Conservation (phyloP, 2,888 invertebrate species). For the Hyposoter didymator region DNA sequence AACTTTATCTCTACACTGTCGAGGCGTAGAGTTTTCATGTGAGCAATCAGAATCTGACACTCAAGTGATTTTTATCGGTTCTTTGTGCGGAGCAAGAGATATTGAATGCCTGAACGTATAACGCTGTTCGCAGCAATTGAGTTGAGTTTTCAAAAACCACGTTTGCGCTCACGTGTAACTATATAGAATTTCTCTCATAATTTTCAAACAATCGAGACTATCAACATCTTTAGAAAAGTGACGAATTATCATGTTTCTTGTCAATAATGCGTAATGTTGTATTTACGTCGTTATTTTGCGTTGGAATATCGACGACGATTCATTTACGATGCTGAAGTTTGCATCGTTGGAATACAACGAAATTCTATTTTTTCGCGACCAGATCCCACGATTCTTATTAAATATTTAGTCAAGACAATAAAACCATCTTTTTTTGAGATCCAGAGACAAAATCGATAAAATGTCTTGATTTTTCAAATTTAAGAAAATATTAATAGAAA, state of each 20-base stretch:
- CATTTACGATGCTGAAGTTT: too few species aligned
- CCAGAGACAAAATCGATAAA: too few species aligned
- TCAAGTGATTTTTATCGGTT: slow-evolving; percentile 6
- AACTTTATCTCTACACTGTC: slow-evolving; percentile 1
- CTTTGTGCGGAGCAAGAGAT: slow-evolving; percentile 7
- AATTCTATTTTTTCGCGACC: too few species aligned
- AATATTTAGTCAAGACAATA: too few species aligned
- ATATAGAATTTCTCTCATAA: background rate
- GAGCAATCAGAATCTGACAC: slow-evolving; percentile 21
- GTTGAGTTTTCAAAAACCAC: background rate
- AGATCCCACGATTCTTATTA: too few species aligned
- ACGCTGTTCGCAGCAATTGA: background rate
- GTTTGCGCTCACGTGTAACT: background rate
- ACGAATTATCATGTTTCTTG: background rate
- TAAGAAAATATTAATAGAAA: too few species aligned
- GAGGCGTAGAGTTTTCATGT: slow-evolving; percentile 14
- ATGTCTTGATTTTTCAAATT: too few species aligned
- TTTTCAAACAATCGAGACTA: background rate
- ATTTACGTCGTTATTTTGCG: background rate
- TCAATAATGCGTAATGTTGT: background rate
- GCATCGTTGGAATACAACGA: too few species aligned
- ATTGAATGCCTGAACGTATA: background rate
- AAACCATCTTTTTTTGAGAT: too few species aligned
- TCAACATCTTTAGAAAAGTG: background rate
- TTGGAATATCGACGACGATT: background rate